Evolutionary conservation across 2,113 vertebrate species (phyloP).

Genomic region (Laticauda colubrina): DNA sequence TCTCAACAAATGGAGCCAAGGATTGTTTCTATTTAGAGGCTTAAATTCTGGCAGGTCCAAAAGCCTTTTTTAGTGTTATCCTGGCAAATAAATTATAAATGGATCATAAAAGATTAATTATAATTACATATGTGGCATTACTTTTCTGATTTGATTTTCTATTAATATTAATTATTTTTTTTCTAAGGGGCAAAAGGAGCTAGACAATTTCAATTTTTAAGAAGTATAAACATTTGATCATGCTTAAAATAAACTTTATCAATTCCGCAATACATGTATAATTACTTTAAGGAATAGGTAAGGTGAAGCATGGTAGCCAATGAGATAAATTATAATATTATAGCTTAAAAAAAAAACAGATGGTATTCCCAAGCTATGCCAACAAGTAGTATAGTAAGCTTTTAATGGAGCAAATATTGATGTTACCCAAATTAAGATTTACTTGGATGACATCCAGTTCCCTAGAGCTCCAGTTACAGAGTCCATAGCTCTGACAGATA

Average conservation of each 20-base stretch:
- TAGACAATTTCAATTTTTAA: slow-evolving; percentile 9
- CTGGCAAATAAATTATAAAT: not conserved
- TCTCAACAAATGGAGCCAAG: too few species aligned
- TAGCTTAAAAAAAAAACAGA: slow-evolving; percentile 3
- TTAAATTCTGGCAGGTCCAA: too few species aligned
- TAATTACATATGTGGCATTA: not conserved
- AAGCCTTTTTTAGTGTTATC: not conserved
- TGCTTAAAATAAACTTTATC: not conserved
- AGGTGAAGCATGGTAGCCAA: not conserved
- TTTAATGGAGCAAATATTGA: slow-evolving; percentile 36
- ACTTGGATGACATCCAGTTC: slow-evolving; percentile 30
- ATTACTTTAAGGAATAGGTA: not conserved
- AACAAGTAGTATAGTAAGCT: slow-evolving; percentile 14
- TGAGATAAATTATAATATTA: not conserved
- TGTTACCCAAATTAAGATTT: slow-evolving; percentile 24
- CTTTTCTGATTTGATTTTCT: not conserved
- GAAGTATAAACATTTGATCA: not conserved
- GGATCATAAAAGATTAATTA: not conserved
- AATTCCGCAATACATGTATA: not conserved
- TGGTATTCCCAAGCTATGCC: not conserved
- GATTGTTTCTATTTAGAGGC: too few species aligned
- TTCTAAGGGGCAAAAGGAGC: slow-evolving; percentile 23
- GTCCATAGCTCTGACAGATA: slow-evolving; percentile 16
- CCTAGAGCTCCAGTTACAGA: slow-evolving; percentile 40
- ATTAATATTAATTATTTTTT: slow-evolving; percentile 22